Percentiles rank a stretch among this genome's conserved stretches.
Conservation (phyloP, 2,113 vertebrate genomes). For the Acrocephalus kingi region DNA sequence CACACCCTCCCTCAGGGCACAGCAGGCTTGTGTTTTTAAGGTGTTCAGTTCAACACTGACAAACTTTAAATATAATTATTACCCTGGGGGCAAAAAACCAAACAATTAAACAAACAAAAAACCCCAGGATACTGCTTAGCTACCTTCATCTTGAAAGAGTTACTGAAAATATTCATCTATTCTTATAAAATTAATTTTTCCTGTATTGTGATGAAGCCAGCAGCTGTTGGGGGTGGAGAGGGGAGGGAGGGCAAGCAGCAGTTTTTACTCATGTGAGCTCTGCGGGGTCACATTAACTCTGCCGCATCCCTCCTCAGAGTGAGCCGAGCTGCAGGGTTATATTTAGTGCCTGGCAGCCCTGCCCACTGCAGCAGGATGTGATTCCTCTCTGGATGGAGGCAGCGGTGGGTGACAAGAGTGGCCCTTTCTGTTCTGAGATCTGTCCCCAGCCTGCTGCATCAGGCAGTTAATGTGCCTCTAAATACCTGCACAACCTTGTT, state of each 20-base stretch:
- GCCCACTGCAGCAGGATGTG: slow-evolving; percentile 15
- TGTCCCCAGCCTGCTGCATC: not conserved
- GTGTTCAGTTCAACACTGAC: not conserved
- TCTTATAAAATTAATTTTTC: not conserved
- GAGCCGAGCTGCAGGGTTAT: not conserved
- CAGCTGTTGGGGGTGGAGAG: not conserved
- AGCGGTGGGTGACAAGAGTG: not conserved
- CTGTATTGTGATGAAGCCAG: not conserved
- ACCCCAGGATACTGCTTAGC: not conserved
- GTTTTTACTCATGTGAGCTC: not conserved
- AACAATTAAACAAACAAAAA: not conserved
- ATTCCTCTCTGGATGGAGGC: not conserved
- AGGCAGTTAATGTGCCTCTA: not conserved
- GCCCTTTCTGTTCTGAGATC: not conserved
- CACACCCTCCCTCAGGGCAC: not conserved
- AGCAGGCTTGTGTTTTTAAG: not conserved
- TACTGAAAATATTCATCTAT: not conserved
- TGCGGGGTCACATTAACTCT: not conserved
- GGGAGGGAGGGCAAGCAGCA: not conserved
- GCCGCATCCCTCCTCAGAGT: not conserved
- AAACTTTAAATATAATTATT: not conserved
- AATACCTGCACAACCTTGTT: not conserved
- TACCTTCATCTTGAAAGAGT: not conserved
- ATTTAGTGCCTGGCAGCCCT: slow-evolving; percentile 25
- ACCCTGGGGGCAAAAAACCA: not conserved